Evolutionary conservation across 2,888 invertebrate species (phyloP).

Genomic region (Oscheius myriophilus): DNA sequence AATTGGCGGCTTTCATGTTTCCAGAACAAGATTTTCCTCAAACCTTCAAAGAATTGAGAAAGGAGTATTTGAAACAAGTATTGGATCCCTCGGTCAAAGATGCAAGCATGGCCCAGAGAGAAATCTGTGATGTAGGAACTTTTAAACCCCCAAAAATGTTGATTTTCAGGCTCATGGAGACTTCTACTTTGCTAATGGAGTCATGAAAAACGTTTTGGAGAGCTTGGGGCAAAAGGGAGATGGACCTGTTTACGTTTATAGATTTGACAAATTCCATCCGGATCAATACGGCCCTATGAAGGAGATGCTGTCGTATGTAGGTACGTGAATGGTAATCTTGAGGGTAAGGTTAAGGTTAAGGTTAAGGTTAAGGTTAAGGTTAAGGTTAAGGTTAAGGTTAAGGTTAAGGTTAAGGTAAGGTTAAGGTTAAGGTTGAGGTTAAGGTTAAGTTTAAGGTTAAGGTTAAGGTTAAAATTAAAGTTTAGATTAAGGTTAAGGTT

Average conservation of each 20-base stretch:
- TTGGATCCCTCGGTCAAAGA: not conserved
- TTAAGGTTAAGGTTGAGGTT: conserved; percentile 38
- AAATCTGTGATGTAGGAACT: not conserved
- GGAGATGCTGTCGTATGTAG: conserved; percentile 14
- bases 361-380: conserved; percentile 42
- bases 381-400: conserved; percentile 46
- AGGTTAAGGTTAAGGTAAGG: conserved; percentile 46
- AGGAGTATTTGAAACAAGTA: conserved; percentile 8
- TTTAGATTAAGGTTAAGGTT: conserved; percentile 34
- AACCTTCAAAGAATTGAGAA: conserved; percentile 1
- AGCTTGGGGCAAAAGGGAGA: not conserved
- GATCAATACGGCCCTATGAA: conserved; percentile 17
- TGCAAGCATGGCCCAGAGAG: not conserved
- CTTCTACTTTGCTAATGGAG: conserved; percentile 5
- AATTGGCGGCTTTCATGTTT: conserved; percentile 7
- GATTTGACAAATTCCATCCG: conserved; percentile 33
- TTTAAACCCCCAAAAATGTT: too few relatives aligned
- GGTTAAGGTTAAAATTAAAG: too few relatives aligned
- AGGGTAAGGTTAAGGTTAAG: conserved; percentile 21
- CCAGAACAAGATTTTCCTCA: conserved; percentile 19
- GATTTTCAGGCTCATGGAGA: conserved; percentile 18
- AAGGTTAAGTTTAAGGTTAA: conserved; percentile 43
- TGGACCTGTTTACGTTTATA: conserved; percentile 29
- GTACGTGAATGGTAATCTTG: too few relatives aligned
- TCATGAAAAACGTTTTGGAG: conserved; percentile 13